Percentiles rank a stretch among this genome's conserved stretches.
These are phyloP conservation scores for Lordiphosa mommai DNA, from an alignment of 1,140 invertebrate species.

Conservation along the genomic window DNA sequence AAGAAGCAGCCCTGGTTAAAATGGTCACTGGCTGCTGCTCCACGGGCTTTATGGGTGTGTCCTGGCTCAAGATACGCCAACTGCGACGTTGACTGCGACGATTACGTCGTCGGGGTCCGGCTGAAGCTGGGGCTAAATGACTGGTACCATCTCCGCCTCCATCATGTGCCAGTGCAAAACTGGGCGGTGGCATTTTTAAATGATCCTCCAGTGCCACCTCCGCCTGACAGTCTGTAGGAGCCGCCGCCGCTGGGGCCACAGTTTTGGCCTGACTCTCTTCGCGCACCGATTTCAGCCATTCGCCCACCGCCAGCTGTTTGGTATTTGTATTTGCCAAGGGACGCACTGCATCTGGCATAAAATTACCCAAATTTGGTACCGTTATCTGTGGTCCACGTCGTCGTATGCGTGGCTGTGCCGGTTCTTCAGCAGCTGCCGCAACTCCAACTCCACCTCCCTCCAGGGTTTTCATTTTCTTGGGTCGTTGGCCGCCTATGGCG, in stretches of 20 bases:
- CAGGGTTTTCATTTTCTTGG: constrained; percentile 1
- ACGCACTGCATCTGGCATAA: neutral
- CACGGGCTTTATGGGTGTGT: neutral
- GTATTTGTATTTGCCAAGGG: fast-evolving
- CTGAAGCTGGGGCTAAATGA: neutral
- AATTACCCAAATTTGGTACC: constrained; percentile 7
- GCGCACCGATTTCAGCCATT: constrained; percentile 21
- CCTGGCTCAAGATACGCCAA: neutral
- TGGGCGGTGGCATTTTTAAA: neutral
- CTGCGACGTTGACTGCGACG: neutral
- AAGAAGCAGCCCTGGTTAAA: too few species aligned
- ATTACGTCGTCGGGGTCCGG: neutral
- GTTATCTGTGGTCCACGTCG: neutral
- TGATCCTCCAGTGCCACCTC: neutral
- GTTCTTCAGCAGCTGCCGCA: neutral
- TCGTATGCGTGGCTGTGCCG: neutral
- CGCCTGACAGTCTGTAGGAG: too few species aligned
- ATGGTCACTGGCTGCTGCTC: too few species aligned
- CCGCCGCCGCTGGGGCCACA: neutral
- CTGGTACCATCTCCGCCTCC: too few species aligned
- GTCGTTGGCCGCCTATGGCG: constrained; percentile 13
- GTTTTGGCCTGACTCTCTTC: neutral
- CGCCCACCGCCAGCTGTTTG: constrained; percentile 10
- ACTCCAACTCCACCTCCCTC: neutral
- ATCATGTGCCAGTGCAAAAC: neutral